Evolutionary conservation across 2,113 vertebrate genomes (phyloP).

Genomic region (Todiramphus saurophagus): DNA sequence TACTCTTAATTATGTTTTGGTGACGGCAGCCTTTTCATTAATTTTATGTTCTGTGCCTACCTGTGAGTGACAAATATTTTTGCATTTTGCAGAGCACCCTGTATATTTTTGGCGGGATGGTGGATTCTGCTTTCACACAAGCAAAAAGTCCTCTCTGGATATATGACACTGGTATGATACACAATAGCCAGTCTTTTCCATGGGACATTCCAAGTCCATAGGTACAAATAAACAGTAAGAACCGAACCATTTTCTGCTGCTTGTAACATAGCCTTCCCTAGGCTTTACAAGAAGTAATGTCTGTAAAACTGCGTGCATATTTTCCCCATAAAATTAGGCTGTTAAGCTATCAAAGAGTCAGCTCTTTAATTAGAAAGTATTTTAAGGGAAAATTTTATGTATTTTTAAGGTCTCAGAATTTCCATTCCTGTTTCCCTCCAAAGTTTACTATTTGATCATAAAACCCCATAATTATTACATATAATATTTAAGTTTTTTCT

Average conservation of each 20-base stretch:
- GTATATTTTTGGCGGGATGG: conserved; percentile 84
- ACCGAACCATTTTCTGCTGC: background rate
- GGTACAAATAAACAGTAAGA: background rate
- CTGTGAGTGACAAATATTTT: background rate
- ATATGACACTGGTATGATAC: conserved; percentile 77
- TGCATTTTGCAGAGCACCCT: conserved; percentile 73
- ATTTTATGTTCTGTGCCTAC: background rate
- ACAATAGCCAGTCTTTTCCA: background rate
- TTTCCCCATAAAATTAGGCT: background rate
- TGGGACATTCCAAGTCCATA: background rate
- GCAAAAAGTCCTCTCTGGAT: conserved; percentile 81
- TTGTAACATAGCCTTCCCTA: background rate
- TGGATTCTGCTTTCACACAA: conserved; percentile 80
- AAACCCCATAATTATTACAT: background rate
- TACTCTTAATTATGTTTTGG: background rate
- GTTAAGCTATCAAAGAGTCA: background rate
- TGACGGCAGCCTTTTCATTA: background rate
- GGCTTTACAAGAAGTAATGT: background rate
- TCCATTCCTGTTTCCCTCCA: background rate
- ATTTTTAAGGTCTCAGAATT: conserved; percentile 3
- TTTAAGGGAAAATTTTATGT: background rate
- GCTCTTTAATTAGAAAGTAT: background rate
- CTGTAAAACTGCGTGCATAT: background rate
- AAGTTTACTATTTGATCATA: background rate
- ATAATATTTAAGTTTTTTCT: background rate